Base-by-base conservation (phyloP, 2,797 vertebrate species). In the Eulemur mongoz region DNA sequence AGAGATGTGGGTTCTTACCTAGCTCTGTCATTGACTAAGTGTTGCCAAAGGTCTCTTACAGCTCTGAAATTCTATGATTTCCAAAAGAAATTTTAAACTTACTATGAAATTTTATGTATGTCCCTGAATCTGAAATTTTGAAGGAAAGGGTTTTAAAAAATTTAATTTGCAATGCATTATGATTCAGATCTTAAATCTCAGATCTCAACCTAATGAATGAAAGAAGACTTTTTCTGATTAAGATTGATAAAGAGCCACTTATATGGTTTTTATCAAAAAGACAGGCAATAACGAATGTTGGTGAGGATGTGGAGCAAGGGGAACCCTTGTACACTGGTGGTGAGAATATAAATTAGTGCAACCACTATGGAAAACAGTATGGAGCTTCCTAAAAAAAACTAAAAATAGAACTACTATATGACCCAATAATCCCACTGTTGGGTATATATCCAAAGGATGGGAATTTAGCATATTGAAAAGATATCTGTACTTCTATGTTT, bases 111-210 rank as follows among this genome's bases (percentile, higher is more conserved):
- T 93, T 92, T 67, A 69, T 83, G 8, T n/a, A 73, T 89, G 15
- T 15, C 35, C 59, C 35, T 79, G 35, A 88, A 59, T 67, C 75
- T 94, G n/a, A 96, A 97, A 75, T 87, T 82, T 65, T 30, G 43
- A 93, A 93, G 78, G 4, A 59, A 89, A 91, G 4, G 0, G 25
- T 45, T 93, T 95, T 79, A 91, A 48, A 90, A 91, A 75, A 48
- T 82, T 89, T 86, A 89, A 91, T 80, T 94, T 48, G 25, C 17
- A 91, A 67, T 6, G 13, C 43, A 75, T 93, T 92, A 65, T 80
- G 15, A 73, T 97, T 97, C 59, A 93, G 52, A 94, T 93, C 43
- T 97, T 86, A 92, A 93, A 96, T 89, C 38, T 91, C 38, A 81
- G 73, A 76, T 40, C 22, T 89, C n/a, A 91, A 50, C 7, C 25